Conservation (phyloP, 2,797 vertebrate species). For the Oreortyx pictus region DNA sequence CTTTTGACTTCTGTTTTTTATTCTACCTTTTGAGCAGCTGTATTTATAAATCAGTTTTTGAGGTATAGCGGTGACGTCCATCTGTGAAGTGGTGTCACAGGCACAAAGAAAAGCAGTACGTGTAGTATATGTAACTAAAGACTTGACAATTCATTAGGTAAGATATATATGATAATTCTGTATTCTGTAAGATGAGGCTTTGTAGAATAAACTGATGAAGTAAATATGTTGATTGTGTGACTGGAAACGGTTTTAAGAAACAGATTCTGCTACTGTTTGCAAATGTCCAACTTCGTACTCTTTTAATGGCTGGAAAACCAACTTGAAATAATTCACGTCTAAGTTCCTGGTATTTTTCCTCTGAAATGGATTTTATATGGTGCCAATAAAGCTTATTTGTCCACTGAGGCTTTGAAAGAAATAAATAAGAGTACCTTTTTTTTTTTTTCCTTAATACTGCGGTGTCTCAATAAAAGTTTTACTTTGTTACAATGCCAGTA, state of each 20-base stretch:
- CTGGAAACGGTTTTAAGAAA: conserved; percentile 3
- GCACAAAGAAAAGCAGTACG: background rate
- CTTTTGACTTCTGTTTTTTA: background rate
- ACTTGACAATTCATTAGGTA: background rate
- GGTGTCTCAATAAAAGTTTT: background rate
- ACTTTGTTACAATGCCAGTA: background rate
- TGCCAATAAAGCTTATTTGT: background rate
- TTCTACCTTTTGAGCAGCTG: background rate
- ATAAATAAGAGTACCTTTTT: background rate
- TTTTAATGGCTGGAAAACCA: background rate
- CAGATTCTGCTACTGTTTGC: background rate
- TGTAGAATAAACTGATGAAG: background rate
- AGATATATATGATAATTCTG: background rate
- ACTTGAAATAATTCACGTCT: background rate
- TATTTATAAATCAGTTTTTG: background rate
- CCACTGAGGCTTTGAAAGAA: background rate
- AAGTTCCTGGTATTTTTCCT: background rate
- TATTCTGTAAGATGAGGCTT: background rate
- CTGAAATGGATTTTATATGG: background rate
- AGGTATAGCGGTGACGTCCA: background rate
- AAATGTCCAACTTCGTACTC: background rate
- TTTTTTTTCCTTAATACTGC: background rate
- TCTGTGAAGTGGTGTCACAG: background rate
- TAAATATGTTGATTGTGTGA: background rate
- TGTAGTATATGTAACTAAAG: background rate